Conservation (phyloP, 2,113 vertebrate genomes). For the Origma solitaria region DNA sequence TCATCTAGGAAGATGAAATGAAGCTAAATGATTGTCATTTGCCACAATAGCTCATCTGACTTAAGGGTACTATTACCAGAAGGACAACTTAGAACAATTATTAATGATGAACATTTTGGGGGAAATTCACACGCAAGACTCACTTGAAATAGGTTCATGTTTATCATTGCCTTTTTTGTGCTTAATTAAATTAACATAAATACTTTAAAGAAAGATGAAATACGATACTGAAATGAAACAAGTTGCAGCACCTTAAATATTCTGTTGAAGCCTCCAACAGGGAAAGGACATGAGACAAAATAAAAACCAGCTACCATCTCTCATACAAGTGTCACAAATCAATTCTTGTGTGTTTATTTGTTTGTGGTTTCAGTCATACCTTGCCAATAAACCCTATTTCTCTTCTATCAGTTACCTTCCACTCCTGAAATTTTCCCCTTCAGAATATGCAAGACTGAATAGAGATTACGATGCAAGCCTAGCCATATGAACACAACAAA, state of each 20-base stretch:
- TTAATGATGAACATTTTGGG: neutral
- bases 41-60: neutral
- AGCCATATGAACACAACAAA: neutral
- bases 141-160: neutral
- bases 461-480: neutral
- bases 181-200: neutral
- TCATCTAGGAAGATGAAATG: neutral
- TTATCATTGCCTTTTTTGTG: neutral
- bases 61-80: neutral
- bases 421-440: neutral
- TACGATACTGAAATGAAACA: neutral
- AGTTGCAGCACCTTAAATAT: neutral
- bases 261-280: neutral
- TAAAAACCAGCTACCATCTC: neutral
- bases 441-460: neutral
- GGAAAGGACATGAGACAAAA: neutral
- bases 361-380: neutral
- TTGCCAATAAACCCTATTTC: neutral
- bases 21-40: neutral
- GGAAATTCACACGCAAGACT: neutral
- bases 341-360: neutral
- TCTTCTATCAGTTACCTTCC: neutral
- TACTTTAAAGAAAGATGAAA: neutral
- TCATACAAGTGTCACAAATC: neutral
- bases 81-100: neutral